Base-by-base conservation (phyloP, 2,888 invertebrate genomes). In the Drosophila pseudotalamancana region DNA sequence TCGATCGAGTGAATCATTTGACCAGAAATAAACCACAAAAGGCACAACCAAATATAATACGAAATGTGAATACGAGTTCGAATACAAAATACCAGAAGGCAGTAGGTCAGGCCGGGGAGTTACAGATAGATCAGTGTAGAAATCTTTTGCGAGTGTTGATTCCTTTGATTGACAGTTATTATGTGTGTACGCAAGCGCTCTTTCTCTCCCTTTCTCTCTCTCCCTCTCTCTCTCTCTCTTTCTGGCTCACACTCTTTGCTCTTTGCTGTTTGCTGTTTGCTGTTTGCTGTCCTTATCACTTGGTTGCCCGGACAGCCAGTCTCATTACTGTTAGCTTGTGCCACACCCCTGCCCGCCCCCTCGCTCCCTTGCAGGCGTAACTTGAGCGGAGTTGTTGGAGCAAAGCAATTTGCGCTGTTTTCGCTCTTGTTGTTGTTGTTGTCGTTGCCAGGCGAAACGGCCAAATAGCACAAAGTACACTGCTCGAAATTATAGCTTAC, bases 1-100 rank as follows among this genome's bases (percentile, higher is more conserved):
- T 69, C 57, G 84, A 87, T 87, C 75, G 72, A 72, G 48, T 68
- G 60, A 79, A 69, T 85, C 79, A 88, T 88, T 78, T 87, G 88
- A 86, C 88, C 88, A 87, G 88, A 87, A 85, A 88, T 78, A 70
- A 87, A 88, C 86, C 86, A 81, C 88, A 87, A 87, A 76, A 83
- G 53, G 66, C 40, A n/a, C 55, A 59, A 43, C 27, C 18, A 46
- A 45, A 27, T 29, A 31, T 29, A 45, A 48, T 50, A 19, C 37
- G 25, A 16, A 40, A 50, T 63, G 21, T 6, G 49, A 27, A 23
- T 43, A 25, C 6, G 51, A 29, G 12, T 27, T 12, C 12, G 49
- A 49, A 49, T 27, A 19, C 27, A 19, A 27, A n/a, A 49, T 49
- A 27, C 16, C 29, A 46, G 45, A 46, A 46, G 39, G 35, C 25